These are phyloP conservation scores for Cyrtodaria siliqua DNA, from an alignment of 2,888 invertebrate genomes.

Conservation along the genomic window DNA sequence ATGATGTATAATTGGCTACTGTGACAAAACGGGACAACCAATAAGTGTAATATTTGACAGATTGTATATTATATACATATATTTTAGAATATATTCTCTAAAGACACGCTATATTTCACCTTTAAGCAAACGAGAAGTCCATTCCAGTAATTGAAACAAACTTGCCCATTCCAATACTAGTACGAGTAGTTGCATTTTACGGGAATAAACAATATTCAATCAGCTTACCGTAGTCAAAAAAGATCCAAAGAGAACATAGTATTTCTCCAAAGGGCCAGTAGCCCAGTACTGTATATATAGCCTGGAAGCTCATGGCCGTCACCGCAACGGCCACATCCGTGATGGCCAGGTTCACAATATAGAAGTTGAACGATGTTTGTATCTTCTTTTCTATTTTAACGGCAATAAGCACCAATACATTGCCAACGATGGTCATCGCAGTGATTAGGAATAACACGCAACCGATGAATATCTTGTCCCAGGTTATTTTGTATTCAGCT, in stretches of 20 bases:
- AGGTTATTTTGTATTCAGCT: no score
- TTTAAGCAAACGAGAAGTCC: no score
- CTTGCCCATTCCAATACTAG: no score
- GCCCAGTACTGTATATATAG: conserved; percentile 80
- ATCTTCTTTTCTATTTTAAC: conserved; percentile 80
- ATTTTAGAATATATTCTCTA: no score
- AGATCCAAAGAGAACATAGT: conserved; percentile 84
- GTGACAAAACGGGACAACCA: no score
- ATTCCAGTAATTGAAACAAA: no score
- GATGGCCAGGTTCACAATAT: conserved; percentile 74
- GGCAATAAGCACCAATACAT: conserved; percentile 83
- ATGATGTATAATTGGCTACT: no score
- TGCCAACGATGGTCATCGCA: conserved; percentile 78
- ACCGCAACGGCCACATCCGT: conserved; percentile 83
- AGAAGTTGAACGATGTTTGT: conserved; percentile 83
- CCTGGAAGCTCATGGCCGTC: conserved; percentile 84
- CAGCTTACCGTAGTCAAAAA: conserved; percentile 83
- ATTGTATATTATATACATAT: no score
- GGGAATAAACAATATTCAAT: conserved; percentile 5
- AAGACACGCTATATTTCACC: no score
- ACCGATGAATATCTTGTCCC: background rate
- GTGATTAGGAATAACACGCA: background rate
- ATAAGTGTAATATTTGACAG: no score
- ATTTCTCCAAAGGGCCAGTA: conserved; percentile 84
- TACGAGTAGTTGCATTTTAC: no score